phyloP scores from a whole-genome alignment of 2,797 vertebrate genomes.

The Carapus acus region DNA sequence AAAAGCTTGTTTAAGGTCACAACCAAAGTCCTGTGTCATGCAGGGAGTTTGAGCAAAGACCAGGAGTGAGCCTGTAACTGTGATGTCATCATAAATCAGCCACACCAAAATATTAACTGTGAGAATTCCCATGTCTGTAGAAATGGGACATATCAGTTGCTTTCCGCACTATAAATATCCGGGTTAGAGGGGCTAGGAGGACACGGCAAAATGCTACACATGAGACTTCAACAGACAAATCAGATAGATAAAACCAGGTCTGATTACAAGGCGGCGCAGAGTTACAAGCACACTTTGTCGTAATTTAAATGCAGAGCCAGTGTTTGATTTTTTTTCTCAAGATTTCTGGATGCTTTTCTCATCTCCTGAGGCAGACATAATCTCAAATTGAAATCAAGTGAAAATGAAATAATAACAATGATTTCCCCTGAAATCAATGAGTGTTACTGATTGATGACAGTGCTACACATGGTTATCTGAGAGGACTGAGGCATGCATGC shows the following conservation, averaged over 20 bases:
- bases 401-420: no score
- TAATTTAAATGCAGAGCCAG: no score
- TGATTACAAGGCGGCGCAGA: neutral
- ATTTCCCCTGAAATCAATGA: no score
- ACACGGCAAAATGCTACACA: slow-evolving; percentile 14
- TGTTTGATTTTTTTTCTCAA: no score
- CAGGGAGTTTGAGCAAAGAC: slow-evolving; percentile 1
- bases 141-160: slow-evolving; percentile 23
- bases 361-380: no score
- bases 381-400: no score
- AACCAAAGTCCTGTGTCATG: no score
- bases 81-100: slow-evolving; percentile 1
- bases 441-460: no score
- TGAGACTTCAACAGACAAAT: slow-evolving; percentile 5
- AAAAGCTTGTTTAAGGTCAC: no score
- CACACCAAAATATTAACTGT: slow-evolving; percentile 11
- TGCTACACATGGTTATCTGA: no score
- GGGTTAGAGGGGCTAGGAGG: slow-evolving; percentile 5
- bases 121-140: slow-evolving; percentile 17
- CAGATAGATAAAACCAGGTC: neutral
- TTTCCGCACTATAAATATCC: slow-evolving; percentile 28
- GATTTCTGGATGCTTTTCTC: no score
- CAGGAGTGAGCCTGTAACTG: slow-evolving; percentile 1
- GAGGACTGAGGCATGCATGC: no score
- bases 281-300: neutral